A percentile compares a stretch with the other conserved stretches of the same genome.
These are phyloP conservation scores for Drosophila quasianomalipes DNA, from an alignment of 2,888 invertebrate genomes.

Conservation along the genomic window DNA sequence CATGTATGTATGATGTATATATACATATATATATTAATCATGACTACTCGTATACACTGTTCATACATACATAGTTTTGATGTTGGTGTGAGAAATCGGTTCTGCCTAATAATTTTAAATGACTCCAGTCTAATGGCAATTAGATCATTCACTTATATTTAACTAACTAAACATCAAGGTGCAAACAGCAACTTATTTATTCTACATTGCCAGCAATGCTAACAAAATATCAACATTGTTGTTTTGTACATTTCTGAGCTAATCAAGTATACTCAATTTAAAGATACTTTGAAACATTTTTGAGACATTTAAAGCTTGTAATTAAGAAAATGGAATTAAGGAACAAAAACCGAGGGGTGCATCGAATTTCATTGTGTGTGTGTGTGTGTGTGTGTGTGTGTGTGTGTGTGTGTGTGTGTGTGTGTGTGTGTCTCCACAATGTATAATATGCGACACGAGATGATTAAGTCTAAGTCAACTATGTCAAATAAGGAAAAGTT, in stretches of 20 bases:
- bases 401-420: too few species aligned
- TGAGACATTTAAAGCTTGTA: not conserved
- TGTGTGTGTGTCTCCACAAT: too few species aligned
- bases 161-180: not conserved
- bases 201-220: not conserved
- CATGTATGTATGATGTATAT: not conserved
- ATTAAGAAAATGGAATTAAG: constrained; percentile 2
- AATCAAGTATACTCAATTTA: not conserved
- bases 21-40: not conserved
- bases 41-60: not conserved
- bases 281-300: not conserved
- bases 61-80: not conserved
- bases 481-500: not conserved
- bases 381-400: too few species aligned
- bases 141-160: not conserved
- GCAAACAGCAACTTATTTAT: not conserved
- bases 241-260: not conserved
- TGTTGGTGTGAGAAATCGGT: not conserved
- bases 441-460: not conserved
- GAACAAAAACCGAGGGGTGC: not conserved
- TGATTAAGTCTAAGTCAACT: not conserved
- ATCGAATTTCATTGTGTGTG: not conserved
- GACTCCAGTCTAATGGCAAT: not conserved
- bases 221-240: not conserved
- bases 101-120: not conserved